Evolutionary conservation across 1,140 invertebrate species (phyloP), one percentile per base, ranked within the genome.

Genomic region (Conus betulinus): DNA sequence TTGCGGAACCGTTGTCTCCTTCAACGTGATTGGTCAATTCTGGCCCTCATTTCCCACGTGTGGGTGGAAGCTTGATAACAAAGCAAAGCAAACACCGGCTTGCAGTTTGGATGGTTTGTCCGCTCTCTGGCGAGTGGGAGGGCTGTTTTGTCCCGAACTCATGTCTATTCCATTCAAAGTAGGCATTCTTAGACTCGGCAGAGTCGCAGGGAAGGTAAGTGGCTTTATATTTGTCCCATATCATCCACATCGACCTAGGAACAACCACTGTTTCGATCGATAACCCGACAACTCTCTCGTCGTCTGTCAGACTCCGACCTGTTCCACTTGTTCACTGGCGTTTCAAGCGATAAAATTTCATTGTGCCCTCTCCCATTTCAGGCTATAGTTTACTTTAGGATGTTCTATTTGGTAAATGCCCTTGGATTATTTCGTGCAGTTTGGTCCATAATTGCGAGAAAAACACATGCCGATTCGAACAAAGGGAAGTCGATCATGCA

Each of bases 21-120:
- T 11, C 79, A 53, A 81, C 51, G 51, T 23, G 79, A 81, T 81
- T 81, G 79, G 79, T 53, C 79, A 53, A 23, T 81, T 52, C 51
- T 81, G 79, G 79, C 51, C 52, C 79, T 81, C 79, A 81, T 81
- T 81, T 81, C 79, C 79, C 79, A 81, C 79, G 79, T 81, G 79
- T 53, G 51, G 78, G 39, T 53, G 79, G 15, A 81, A 13, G 39
- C 79, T 81, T 81, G 79, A 81, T 81, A 81, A 81, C 79, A 81
- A 81, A 81, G 79, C 79, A 7, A 53, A 81, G 79, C 51, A 52
- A 78, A 81, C 79, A 15, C 51, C 51, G 51, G 79, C 79, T 81
- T 27, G 20, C 79, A 53, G 51, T 81, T 81, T 81, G 39, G 79
- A 81, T 39, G 51, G 79, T 78, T 8, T 78, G 76, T 81, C 51